Evolutionary conservation across 2,797 vertebrate genomes (phyloP).

Genomic region (Okamejei kenojei): DNA sequence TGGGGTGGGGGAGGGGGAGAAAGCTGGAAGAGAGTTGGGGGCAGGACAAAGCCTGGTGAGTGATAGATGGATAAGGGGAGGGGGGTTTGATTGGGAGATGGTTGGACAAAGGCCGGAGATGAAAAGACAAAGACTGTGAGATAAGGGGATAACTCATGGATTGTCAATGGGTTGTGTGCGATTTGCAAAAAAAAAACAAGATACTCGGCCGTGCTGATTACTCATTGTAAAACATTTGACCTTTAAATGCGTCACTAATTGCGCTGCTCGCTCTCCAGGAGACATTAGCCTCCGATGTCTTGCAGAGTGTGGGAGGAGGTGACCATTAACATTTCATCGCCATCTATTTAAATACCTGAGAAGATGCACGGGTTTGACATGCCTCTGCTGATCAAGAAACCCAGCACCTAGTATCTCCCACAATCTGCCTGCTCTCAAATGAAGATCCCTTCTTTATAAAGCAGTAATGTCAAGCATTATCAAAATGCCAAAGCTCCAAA

Average conservation of each 20-base stretch:
- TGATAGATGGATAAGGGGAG: too few species aligned
- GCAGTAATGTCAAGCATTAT: not conserved
- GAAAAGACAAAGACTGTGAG: too few species aligned
- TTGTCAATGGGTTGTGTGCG: not conserved
- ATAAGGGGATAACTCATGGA: not conserved
- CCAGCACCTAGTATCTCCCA: not conserved
- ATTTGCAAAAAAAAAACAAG: not conserved
- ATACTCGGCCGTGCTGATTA: not conserved
- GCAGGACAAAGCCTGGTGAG: too few species aligned
- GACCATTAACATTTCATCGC: too few species aligned
- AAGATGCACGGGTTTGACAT: not conserved
- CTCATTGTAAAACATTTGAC: not conserved
- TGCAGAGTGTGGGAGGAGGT: too few species aligned
- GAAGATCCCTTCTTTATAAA: not conserved
- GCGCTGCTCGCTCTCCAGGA: not conserved
- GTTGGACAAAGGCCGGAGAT: too few species aligned
- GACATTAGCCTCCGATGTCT: not conserved
- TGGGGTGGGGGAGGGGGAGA: too few species aligned
- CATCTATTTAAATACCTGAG: not conserved
- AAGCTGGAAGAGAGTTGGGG: too few species aligned
- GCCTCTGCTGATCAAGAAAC: not conserved
- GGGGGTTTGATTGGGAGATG: too few species aligned
- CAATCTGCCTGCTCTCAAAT: not conserved
- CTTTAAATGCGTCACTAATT: not conserved
- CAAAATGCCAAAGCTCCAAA: not conserved